Evolutionary conservation across 92 coral and sea anemone species (phyloP).

Genomic region (Desmophyllum pertusum): DNA sequence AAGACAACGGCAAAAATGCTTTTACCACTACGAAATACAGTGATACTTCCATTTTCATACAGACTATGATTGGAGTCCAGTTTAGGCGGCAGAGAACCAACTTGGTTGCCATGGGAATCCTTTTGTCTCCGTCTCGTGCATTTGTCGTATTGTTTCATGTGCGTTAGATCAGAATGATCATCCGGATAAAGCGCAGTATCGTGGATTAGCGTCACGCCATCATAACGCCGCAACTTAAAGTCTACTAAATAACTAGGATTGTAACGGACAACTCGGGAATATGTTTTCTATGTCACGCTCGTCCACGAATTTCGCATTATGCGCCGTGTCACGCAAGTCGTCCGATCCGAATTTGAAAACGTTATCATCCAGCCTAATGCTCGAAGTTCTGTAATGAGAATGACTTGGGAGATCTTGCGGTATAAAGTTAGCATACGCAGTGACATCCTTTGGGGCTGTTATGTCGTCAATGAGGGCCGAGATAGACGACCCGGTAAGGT

Average conservation of each 20-base stretch:
- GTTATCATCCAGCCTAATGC: slow-evolving; percentile 42
- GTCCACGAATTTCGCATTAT: slow-evolving; percentile 39
- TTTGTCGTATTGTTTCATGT: slow-evolving; percentile 77
- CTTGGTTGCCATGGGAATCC: slow-evolving; percentile 86
- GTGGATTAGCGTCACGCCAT: slow-evolving; percentile 90
- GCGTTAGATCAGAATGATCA: slow-evolving; percentile 76
- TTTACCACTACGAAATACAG: slow-evolving; percentile 52
- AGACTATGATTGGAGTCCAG: slow-evolving; percentile 44
- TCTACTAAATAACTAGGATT: slow-evolving; percentile 89
- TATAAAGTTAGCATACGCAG: slow-evolving; percentile 75
- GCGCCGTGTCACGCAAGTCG: slow-evolving; percentile 50
- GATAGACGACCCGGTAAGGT: slow-evolving; percentile 80
- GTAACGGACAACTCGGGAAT: slow-evolving; percentile 73
- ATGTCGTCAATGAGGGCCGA: slow-evolving; percentile 79
- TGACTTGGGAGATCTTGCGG: slow-evolving; percentile 89
- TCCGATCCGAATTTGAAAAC: slow-evolving; percentile 70
- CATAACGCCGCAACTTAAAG: slow-evolving; percentile 80
- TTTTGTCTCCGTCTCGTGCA: slow-evolving; percentile 57
- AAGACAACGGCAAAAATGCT: slow-evolving; percentile 37
- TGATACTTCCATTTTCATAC: slow-evolving; percentile 69
- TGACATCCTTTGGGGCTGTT: slow-evolving; percentile 71
- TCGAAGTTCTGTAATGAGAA: slow-evolving; percentile 60
- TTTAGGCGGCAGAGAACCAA: slow-evolving; percentile 24
- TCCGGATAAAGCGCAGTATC: slow-evolving; percentile 93
- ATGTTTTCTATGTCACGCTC: slow-evolving; percentile 47